Evolutionary conservation across 1,140 invertebrate genomes (phyloP).

Genomic region (Anastrepha obliqua): DNA sequence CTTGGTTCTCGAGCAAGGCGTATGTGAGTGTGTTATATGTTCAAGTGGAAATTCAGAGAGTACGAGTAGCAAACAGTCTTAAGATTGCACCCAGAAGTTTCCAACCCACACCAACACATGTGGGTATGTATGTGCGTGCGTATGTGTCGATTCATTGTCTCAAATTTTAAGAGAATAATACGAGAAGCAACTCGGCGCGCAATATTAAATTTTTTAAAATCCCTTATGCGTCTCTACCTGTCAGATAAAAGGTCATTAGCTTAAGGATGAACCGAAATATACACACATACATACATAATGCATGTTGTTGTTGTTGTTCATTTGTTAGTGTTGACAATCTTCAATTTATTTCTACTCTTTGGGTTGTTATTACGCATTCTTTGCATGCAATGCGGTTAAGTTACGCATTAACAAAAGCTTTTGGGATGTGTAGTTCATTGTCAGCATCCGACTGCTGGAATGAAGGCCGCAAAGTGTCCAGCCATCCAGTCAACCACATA

Average conservation of each 20-base stretch:
- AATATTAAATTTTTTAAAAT: background rate
- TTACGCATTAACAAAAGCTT: slow-evolving; percentile 39
- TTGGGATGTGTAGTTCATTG: slow-evolving; percentile 15
- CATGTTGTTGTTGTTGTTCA: background rate
- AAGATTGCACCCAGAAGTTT: background rate
- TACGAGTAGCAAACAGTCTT: background rate
- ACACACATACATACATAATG: too few species aligned
- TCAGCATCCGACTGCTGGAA: background rate
- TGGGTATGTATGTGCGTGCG: background rate
- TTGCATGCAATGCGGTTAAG: slow-evolving; percentile 35
- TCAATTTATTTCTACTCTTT: background rate
- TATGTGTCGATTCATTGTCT: too few species aligned
- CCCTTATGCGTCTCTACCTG: background rate
- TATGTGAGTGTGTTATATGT: background rate
- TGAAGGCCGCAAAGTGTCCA: background rate
- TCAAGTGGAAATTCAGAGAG: slow-evolving; percentile 1
- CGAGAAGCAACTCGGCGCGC: too few species aligned
- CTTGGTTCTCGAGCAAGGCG: background rate
- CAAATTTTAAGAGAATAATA: too few species aligned
- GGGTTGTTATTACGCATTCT: background rate
- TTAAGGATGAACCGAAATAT: background rate
- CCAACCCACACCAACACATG: background rate
- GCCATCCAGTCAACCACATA: background rate
- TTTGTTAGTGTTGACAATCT: background rate
- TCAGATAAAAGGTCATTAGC: background rate